Evolutionary conservation across 2,888 invertebrate species (phyloP).

Genomic region (Drosophila subsilvestris): DNA sequence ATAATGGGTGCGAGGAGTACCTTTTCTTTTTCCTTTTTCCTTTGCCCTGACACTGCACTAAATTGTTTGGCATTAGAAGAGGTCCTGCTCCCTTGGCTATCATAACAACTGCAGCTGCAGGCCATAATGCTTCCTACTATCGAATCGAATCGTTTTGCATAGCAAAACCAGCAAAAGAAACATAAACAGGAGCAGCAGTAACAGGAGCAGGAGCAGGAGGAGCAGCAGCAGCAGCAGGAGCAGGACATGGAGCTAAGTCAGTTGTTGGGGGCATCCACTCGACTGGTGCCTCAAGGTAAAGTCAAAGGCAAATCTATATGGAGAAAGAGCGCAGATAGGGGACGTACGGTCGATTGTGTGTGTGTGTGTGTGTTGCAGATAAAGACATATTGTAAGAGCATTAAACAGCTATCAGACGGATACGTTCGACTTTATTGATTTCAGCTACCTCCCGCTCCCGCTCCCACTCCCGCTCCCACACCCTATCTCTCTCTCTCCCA

Average conservation of each 20-base stretch:
- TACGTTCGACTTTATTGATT: slow-evolving; percentile 77
- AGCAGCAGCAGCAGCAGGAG: background rate
- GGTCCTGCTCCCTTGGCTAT: slow-evolving; percentile 55
- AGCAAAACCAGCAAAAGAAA: slow-evolving; percentile 19
- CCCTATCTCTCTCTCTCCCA: background rate
- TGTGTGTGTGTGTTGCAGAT: slow-evolving; percentile 43
- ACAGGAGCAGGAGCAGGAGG: no score
- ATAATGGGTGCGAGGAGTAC: slow-evolving; percentile 73
- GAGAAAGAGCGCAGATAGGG: slow-evolving; percentile 3
- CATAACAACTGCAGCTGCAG: slow-evolving; percentile 66
- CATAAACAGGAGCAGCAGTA: background rate
- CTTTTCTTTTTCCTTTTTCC: slow-evolving; percentile 68
- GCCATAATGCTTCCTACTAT: slow-evolving; percentile 67
- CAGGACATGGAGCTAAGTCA: slow-evolving; percentile 14
- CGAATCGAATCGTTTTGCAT: slow-evolving; percentile 67
- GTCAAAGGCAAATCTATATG: slow-evolving; percentile 65
- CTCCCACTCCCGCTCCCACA: background rate
- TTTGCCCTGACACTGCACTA: slow-evolving; percentile 58
- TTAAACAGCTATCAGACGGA: slow-evolving; percentile 79
- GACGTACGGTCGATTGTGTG: background rate
- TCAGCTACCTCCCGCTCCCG: slow-evolving; percentile 50
- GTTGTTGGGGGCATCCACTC: slow-evolving; percentile 33
- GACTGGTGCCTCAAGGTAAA: slow-evolving; percentile 63
- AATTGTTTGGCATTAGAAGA: slow-evolving; percentile 76
- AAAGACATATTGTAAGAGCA: slow-evolving; percentile 79